These are phyloP conservation scores for Antheraea assamensis DNA, from an alignment of 2,888 invertebrate genomes.

Conservation along the genomic window DNA sequence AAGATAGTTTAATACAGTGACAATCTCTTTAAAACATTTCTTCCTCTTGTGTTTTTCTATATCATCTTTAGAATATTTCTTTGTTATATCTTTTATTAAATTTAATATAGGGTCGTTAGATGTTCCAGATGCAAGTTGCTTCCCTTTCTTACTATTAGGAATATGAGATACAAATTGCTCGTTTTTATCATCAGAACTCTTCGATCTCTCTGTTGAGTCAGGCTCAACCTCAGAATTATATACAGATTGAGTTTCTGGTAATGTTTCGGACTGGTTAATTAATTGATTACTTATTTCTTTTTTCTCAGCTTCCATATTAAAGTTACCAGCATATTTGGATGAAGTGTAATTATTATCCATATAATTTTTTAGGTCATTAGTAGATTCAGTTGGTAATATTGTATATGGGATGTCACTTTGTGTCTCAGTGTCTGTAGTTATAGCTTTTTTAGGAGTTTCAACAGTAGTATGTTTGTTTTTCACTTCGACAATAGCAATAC, in stretches of 20 bases:
- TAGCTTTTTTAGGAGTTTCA: conserved; percentile 2
- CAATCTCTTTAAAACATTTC: conserved; percentile 72
- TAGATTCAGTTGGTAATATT: neutral
- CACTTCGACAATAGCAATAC: neutral
- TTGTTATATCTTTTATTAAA: conserved; percentile 69
- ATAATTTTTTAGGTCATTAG: neutral
- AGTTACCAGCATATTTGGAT: neutral
- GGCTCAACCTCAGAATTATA: neutral
- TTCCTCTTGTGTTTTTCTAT: conserved; percentile 59
- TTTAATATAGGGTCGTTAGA: conserved; percentile 55
- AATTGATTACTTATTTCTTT: neutral
- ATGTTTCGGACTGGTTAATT: neutral
- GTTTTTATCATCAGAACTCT: neutral
- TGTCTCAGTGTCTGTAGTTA: conserved; percentile 6
- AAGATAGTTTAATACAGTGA: conserved; percentile 66
- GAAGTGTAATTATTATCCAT: neutral
- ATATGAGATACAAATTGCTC: neutral
- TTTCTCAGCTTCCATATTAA: neutral
- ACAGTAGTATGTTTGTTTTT: conserved; percentile 9
- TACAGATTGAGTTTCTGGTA: conserved; percentile 27
- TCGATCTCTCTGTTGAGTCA: conserved; percentile 17
- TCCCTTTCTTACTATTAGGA: neutral
- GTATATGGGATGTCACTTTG: conserved; percentile 34
- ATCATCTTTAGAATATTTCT: conserved; percentile 68
- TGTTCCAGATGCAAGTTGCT: neutral